Percentiles rank a stretch among this genome's conserved stretches.
phyloP scores from a whole-genome alignment of 1,140 invertebrate species.

The Drosophila quadrilineata region DNA sequence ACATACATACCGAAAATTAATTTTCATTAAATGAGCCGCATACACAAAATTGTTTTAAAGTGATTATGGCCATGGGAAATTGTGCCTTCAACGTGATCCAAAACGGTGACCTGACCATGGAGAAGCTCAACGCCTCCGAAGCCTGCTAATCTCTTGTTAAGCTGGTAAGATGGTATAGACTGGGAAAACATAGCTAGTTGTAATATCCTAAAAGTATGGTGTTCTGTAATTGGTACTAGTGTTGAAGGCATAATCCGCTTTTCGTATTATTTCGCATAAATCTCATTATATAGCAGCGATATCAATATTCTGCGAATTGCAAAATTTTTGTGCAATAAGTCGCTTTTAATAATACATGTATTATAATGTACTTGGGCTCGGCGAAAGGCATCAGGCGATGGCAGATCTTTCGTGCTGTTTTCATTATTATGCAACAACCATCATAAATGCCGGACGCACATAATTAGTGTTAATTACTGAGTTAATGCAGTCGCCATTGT shows the following conservation, averaged over 20 bases:
- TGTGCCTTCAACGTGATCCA: not conserved
- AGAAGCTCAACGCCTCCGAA: not conserved
- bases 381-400: too few species aligned
- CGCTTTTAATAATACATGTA: conserved; percentile 60
- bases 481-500: conserved; percentile 69
- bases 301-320: not conserved
- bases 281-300: too few species aligned
- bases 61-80: conserved; percentile 40
- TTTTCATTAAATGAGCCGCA: conserved; percentile 65
- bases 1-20: conserved; percentile 66
- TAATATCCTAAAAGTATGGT: too few species aligned
- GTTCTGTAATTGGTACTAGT: too few species aligned
- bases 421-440: conserved; percentile 29
- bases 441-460: conserved; percentile 54
- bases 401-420: not conserved
- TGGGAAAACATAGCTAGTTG: too few species aligned
- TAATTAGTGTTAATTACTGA: conserved; percentile 74
- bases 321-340: conserved; percentile 48
- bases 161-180: too few species aligned
- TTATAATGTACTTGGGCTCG: conserved; percentile 55
- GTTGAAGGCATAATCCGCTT: too few species aligned
- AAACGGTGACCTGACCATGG: too few species aligned
- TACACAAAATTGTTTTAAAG: conserved; percentile 73
- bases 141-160: conserved; percentile 6
- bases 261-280: too few species aligned